Evolutionary conservation across 2,888 invertebrate genomes (phyloP).

Genomic region (Ceraclea dissimilis): DNA sequence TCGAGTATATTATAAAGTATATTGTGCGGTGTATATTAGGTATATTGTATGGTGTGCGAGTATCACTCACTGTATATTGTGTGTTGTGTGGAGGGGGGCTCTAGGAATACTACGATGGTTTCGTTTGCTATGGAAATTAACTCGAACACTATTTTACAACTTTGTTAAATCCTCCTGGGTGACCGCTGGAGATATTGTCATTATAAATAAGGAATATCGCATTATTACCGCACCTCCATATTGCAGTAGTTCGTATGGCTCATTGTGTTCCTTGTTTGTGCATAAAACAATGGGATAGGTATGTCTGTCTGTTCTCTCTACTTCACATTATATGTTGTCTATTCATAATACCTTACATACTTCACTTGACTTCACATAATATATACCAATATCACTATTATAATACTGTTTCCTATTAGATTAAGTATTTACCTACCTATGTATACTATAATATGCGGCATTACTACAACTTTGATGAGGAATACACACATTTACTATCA

Average conservation of each 20-base stretch:
- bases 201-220: constrained; percentile 5
- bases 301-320: constrained; percentile 13
- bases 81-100: constrained; percentile 40
- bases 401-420: not conserved
- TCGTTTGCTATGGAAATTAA: constrained; percentile 36
- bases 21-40: too few species aligned
- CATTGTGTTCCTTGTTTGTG: constrained; percentile 23
- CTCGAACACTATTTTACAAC: constrained; percentile 40
- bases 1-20: not conserved
- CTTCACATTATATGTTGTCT: too few species aligned
- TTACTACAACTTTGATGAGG: constrained; percentile 10
- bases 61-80: too few species aligned
- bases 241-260: constrained; percentile 17
- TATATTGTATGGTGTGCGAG: too few species aligned
- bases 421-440: not conserved
- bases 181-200: constrained; percentile 14
- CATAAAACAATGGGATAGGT: constrained; percentile 24
- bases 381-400: too few species aligned
- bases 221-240: constrained; percentile 21
- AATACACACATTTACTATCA: not conserved
- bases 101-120: constrained; percentile 48
- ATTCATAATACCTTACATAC: too few species aligned
- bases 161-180: constrained; percentile 13
- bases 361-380: too few species aligned
- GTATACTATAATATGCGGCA: constrained; percentile 14